phyloP scores from a whole-genome alignment of 1,140 invertebrate genomes.

The Scylla paramamosain region DNA sequence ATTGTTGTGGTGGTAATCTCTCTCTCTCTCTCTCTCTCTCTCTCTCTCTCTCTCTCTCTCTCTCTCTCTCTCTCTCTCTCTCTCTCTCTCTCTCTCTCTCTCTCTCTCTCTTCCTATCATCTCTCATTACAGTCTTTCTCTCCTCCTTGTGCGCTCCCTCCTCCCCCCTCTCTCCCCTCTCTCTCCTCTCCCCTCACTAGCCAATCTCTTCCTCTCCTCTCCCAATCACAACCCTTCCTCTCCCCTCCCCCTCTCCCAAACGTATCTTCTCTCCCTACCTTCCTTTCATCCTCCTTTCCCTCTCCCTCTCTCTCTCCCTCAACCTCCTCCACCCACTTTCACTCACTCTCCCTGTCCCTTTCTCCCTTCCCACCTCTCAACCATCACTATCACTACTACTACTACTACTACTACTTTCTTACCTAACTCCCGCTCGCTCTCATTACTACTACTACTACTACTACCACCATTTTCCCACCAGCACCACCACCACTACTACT shows the following conservation, averaged over 20 bases:
- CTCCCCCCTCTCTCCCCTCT: too few relatives aligned
- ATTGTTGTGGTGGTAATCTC: too few relatives aligned
- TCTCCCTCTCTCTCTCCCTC: neutral
- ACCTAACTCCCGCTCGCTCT: neutral
- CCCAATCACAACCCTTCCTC: neutral
- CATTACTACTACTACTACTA: neutral
- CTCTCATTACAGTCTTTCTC: too few relatives aligned
- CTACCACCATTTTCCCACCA: neutral
- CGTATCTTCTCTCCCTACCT: neutral
- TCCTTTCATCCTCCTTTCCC: neutral
- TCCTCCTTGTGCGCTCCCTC: too few relatives aligned
- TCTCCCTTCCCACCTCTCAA: neutral
- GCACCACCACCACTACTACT: neutral
- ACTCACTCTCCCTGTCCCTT: neutral
- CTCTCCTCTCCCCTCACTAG: too few relatives aligned
- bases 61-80: too few relatives aligned
- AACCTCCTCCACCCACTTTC: neutral
- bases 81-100: too few relatives aligned
- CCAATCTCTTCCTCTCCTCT: too few relatives aligned
- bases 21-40: too few relatives aligned
- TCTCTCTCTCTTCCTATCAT: too few relatives aligned
- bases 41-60: too few relatives aligned
- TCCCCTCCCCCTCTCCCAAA: neutral
- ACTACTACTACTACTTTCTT: neutral
- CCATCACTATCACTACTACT: neutral